phyloP scores from a whole-genome alignment of 2,888 invertebrate genomes.

The Parelbella ahira region DNA sequence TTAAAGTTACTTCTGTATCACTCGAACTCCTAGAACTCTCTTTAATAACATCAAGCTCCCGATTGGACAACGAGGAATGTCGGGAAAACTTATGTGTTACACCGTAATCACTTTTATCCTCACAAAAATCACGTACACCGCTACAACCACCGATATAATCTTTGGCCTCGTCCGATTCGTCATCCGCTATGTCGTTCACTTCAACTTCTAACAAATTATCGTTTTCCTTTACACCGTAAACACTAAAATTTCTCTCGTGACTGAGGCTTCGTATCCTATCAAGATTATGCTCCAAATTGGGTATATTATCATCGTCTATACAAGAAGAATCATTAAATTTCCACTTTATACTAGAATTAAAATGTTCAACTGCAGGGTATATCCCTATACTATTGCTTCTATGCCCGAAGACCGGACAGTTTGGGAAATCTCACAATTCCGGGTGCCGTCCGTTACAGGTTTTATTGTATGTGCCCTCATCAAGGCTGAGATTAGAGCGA shows the following conservation, averaged over 20 bases:
- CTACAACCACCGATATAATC: constrained; percentile 46
- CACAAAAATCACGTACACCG: constrained; percentile 55
- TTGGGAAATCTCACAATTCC: constrained; percentile 78
- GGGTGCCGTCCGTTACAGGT: constrained; percentile 72
- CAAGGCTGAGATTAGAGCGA: constrained; percentile 72
- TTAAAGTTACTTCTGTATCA: constrained; percentile 76
- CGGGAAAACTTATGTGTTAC: constrained; percentile 67
- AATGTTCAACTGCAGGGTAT: constrained; percentile 73
- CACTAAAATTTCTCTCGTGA: constrained; percentile 63
- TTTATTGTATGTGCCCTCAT: constrained; percentile 73
- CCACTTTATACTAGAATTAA: constrained; percentile 75
- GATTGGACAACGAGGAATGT: constrained; percentile 70
- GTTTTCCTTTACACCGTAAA: constrained; percentile 57
- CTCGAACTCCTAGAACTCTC: constrained; percentile 78
- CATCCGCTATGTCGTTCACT: constrained; percentile 61
- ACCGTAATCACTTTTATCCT: constrained; percentile 70
- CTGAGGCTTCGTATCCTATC: constrained; percentile 74
- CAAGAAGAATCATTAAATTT: constrained; percentile 67
- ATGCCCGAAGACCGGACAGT: constrained; percentile 77
- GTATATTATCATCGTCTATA: constrained; percentile 60
- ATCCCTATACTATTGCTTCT: constrained; percentile 76
- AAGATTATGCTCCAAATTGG: constrained; percentile 68
- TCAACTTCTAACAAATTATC: constrained; percentile 71
- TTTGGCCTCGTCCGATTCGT: constrained; percentile 62
- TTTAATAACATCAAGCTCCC: constrained; percentile 76